A percentile compares a stretch with the other conserved stretches of the same genome.
phyloP scores from a whole-genome alignment of 35 echinoderm and acorn worm species.

The Holothuria glaberrima region DNA sequence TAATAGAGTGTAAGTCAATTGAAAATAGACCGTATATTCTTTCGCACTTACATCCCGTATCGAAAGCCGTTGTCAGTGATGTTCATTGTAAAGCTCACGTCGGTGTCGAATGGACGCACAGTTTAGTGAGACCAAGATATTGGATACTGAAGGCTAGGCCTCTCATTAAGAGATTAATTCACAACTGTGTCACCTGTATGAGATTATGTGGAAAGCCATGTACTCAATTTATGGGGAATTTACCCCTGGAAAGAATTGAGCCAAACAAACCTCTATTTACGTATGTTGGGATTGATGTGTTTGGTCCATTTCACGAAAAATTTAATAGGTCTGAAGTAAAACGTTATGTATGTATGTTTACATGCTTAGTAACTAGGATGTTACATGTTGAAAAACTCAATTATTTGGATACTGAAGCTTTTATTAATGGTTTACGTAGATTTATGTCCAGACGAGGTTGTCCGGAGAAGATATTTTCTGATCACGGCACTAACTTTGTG shows the following conservation, averaged over 20 bases:
- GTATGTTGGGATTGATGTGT: constrained; percentile 26
- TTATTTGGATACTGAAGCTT: constrained; percentile 7
- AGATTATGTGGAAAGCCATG: neutral
- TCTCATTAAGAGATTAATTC: neutral
- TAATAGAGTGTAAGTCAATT: neutral
- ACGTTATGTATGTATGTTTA: constrained; percentile 18
- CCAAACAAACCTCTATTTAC: constrained; percentile 17
- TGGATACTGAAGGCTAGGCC: neutral
- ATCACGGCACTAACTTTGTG: constrained; percentile 43
- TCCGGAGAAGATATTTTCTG: constrained; percentile 34
- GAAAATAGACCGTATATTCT: neutral
- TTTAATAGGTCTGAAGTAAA: neutral
- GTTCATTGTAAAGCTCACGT: constrained; percentile 2
- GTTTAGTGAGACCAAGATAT: too few species aligned
- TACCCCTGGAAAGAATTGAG: neutral
- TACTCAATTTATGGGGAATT: neutral
- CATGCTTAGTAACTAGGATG: too few species aligned
- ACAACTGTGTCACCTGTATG: neutral
- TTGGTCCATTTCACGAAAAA: constrained; percentile 31
- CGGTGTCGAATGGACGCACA: neutral
- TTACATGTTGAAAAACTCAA: too few species aligned
- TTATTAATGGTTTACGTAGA: constrained; percentile 24
- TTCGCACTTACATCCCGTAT: neutral
- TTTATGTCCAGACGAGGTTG: constrained; percentile 37
- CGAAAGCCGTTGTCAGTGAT: neutral